These are phyloP conservation scores for Metellina segmentata DNA, from an alignment of 2,888 invertebrate genomes.

Conservation along the genomic window DNA sequence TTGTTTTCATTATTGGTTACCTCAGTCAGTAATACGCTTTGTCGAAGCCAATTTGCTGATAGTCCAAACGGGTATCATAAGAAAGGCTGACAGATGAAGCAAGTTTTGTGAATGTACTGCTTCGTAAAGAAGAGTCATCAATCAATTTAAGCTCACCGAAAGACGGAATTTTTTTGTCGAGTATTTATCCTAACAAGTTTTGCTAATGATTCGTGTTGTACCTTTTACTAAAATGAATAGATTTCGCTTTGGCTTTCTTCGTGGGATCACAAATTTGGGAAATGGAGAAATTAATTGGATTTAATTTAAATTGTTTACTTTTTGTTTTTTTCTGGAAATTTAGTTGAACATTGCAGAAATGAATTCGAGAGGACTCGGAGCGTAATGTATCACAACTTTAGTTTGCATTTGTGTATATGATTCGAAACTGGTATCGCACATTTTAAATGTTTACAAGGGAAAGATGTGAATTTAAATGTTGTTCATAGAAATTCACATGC, in stretches of 20 bases:
- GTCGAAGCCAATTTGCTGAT: conserved; percentile 22
- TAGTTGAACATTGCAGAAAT: no score
- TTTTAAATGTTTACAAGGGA: no score
- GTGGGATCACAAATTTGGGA: neutral
- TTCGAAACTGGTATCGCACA: no score
- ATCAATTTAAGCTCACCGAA: conserved; percentile 44
- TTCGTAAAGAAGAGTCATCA: conserved; percentile 17
- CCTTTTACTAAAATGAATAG: neutral
- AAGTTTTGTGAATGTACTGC: conserved; percentile 50
- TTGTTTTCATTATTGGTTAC: neutral
- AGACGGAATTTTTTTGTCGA: conserved; percentile 5
- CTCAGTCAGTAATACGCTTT: conserved; percentile 10
- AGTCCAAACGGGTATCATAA: conserved; percentile 25
- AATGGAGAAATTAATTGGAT: neutral
- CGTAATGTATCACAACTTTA: no score
- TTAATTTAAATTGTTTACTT: no score
- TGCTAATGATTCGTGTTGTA: neutral
- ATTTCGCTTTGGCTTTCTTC: neutral
- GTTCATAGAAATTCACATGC: no score
- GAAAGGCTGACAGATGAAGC: conserved; percentile 38
- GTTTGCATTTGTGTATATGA: no score
- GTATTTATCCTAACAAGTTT: neutral
- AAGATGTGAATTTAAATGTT: no score
- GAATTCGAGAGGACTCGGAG: no score
- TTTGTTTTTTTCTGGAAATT: no score